Conservation (phyloP, 64 coral and sea anemone genomes). For the Montipora cactus region DNA sequence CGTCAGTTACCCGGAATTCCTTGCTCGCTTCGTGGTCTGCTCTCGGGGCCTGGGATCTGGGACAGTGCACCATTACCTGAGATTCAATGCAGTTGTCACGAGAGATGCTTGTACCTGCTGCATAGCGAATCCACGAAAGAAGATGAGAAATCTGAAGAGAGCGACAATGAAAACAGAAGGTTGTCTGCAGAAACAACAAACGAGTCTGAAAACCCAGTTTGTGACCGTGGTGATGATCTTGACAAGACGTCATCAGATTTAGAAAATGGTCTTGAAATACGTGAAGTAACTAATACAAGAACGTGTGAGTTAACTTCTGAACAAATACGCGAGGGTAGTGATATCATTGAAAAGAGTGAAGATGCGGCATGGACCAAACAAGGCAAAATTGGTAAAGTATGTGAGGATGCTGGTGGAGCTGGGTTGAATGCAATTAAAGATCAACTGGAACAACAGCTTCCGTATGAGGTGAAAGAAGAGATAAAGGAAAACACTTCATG, state of each 20-base stretch:
- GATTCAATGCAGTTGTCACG: conserved; percentile 89
- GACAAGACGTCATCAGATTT: not conserved
- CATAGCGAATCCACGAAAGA: not conserved
- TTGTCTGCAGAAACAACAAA: not conserved
- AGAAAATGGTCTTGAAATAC: not conserved
- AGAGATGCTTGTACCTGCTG: conserved; percentile 18
- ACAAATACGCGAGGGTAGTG: not conserved
- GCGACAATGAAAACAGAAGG: not conserved
- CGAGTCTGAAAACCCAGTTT: not conserved
- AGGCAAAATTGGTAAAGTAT: not conserved
- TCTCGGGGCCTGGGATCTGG: conserved; percentile 96
- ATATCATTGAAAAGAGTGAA: not conserved
- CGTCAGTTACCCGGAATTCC: conserved; percentile 89
- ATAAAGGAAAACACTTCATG: not conserved
- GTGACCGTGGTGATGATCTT: not conserved
- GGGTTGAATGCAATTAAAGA: not conserved
- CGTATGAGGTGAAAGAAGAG: not conserved
- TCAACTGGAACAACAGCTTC: not conserved
- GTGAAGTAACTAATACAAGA: not conserved
- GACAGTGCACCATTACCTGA: conserved; percentile 93
- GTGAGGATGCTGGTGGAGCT: not conserved
- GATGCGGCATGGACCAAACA: not conserved
- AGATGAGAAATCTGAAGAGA: not conserved
- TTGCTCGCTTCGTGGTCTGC: conserved; percentile 86
- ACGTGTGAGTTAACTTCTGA: not conserved